Evolutionary conservation across 2,888 invertebrate species (phyloP), one percentile per base, ranked within the genome.

Genomic region (Augiades crinisus): DNA sequence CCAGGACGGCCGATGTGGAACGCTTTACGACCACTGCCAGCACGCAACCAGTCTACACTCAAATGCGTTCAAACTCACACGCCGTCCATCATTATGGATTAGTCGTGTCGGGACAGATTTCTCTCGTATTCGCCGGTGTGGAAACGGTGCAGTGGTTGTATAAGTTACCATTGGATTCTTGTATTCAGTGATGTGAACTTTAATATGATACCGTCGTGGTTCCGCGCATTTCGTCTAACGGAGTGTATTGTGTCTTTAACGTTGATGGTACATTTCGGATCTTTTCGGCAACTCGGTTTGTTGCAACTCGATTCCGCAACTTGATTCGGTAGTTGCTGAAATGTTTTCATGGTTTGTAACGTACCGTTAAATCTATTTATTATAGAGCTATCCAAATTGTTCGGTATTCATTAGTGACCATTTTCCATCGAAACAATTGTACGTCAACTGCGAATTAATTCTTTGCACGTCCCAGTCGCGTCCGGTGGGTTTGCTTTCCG

Each of bases 21-120:
- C 87, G 86, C 79, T 79, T 75, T 72, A 71, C 79, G 73, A 80
- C 78, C 79, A 75, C 71, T 72, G 72, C 72, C 77, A 80, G 77
- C 86, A 87, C 86, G 83, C 80, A 80, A 84, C 72, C 86, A 89
- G 89, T 89, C 76, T 80, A 81, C 82, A 85, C 79, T 88, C 80
- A 86, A 86, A 81, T 88, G 84, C 83, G 87, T 81, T 75, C 78
- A 77, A 84, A 85, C 86, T 83, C 82, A 87, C 88, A 88, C 89
- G 88, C 87, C 77, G 78, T 83, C 87, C 82, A 82, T 82, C 83
- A 84, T 71, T 75, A 85, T 85, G 87, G 86, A 84, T 81, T 78
- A 72, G 79, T 79, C 70, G 79, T 80, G 79, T 76, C 79, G 81
- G 80, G 78, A 78, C 75, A 64, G 81, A 82, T 87, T 87, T 87